Percentiles rank a stretch among this genome's conserved stretches.
phyloP scores from a whole-genome alignment of 2,888 invertebrate genomes.

The Athripsodes cinereus region DNA sequence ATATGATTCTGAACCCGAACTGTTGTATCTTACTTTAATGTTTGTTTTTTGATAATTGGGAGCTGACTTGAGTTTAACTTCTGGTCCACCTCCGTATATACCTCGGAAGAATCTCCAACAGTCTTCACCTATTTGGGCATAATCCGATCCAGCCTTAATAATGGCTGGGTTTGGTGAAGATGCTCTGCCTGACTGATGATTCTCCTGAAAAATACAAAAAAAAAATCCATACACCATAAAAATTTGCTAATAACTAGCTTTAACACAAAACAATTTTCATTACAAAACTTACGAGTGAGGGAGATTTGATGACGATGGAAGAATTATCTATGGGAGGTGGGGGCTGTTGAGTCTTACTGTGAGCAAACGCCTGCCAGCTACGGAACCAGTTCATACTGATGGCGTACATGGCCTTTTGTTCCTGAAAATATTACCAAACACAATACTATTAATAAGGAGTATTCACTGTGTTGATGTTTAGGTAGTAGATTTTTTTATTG shows the following conservation, averaged over 20 bases:
- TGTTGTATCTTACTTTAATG: background rate
- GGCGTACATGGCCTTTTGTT: constrained; percentile 66
- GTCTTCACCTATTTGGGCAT: constrained; percentile 76
- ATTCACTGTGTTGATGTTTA: too few species aligned
- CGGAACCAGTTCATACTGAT: constrained; percentile 84
- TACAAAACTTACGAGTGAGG: constrained; percentile 37
- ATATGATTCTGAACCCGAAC: constrained; percentile 3
- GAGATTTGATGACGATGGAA: constrained; percentile 57
- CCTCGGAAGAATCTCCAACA: constrained; percentile 82
- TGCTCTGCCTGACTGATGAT: constrained; percentile 3
- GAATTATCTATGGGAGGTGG: constrained; percentile 86
- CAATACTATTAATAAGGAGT: too few species aligned
- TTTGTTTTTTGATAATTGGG: constrained; percentile 28
- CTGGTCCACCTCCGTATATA: constrained; percentile 89
- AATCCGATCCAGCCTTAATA: constrained; percentile 53
- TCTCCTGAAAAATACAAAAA: constrained; percentile 15
- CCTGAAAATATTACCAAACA: constrained; percentile 36
- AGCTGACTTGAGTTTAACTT: constrained; percentile 48
- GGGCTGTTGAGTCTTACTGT: constrained; percentile 68
- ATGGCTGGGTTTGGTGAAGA: constrained; percentile 28
- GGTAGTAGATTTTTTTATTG: too few species aligned
- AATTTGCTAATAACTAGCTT: background rate
- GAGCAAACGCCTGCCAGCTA: constrained; percentile 87
- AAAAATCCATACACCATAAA: too few species aligned
- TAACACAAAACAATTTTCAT: background rate